Conservation (phyloP, 2,797 vertebrate species). For the Taeniopygia guttata region DNA sequence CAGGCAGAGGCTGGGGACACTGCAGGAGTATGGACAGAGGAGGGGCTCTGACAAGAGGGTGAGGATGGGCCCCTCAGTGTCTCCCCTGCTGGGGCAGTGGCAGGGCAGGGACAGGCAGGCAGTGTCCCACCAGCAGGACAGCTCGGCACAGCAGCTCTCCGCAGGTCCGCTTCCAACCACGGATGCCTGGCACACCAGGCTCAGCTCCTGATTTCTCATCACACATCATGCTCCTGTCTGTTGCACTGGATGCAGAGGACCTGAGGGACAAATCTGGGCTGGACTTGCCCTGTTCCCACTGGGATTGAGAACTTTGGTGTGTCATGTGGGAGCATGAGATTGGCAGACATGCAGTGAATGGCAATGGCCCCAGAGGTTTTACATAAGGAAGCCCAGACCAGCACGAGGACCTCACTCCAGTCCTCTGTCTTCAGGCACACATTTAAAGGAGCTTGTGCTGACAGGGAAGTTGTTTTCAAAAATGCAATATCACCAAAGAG, state of each 20-base stretch:
- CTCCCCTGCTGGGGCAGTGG: neutral
- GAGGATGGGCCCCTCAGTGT: neutral
- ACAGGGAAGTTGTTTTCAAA: neutral
- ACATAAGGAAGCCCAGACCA: neutral
- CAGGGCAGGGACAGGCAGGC: neutral
- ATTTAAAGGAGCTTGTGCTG: neutral
- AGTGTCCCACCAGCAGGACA: fast-evolving
- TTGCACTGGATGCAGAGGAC: neutral
- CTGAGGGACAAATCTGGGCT: neutral
- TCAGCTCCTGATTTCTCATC: neutral
- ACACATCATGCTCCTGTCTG: neutral
- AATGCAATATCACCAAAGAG: neutral
- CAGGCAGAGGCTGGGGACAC: neutral
- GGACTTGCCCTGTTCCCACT: neutral
- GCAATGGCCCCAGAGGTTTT: neutral
- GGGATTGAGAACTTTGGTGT: neutral
- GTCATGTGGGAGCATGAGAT: neutral
- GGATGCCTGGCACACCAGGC: fast-evolving
- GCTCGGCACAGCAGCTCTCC: neutral
- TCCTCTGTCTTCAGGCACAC: neutral
- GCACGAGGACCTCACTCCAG: neutral
- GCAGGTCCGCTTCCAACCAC: neutral
- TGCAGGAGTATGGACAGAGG: fast-evolving
- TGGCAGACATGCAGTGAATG: neutral
- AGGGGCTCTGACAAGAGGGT: fast-evolving